Percentiles rank a stretch among this genome's conserved stretches.
Evolutionary conservation across 2,888 invertebrate genomes (phyloP).

Genomic region (Agriopis marginaria): DNA sequence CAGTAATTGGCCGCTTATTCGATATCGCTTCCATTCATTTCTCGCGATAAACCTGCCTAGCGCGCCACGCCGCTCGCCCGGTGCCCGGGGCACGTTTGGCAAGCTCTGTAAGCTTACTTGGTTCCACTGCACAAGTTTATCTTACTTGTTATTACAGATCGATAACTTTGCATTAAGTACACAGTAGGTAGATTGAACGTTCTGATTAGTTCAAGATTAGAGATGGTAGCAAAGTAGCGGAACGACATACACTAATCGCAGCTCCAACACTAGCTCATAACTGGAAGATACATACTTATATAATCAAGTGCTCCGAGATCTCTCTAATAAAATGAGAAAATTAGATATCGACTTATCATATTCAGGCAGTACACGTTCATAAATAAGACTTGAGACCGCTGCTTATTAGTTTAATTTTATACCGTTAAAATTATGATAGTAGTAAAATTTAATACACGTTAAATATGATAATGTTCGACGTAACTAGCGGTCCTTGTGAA

Average conservation of each 20-base stretch:
- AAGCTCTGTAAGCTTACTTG: conserved; percentile 60
- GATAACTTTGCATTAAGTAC: conserved; percentile 46
- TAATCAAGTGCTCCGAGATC: conserved; percentile 16
- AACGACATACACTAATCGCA: conserved; percentile 24
- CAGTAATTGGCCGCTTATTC: conserved; percentile 81
- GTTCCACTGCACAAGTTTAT: conserved; percentile 65
- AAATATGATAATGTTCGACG: conserved; percentile 43
- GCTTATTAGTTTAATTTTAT: conserved; percentile 20
- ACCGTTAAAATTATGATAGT: conserved; percentile 15
- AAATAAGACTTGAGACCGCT: conserved; percentile 13
- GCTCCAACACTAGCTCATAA: conserved; percentile 18
- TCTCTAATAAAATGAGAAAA: conserved; percentile 19
- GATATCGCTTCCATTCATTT: conserved; percentile 83
- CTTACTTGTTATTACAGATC: conserved; percentile 54
- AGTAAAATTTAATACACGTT: conserved; percentile 17
- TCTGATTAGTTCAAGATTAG: conserved; percentile 35
- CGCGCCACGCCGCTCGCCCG: conserved; percentile 22
- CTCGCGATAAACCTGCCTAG: conserved; percentile 74
- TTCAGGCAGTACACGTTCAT: conserved; percentile 11
- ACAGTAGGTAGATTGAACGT: conserved; percentile 41
- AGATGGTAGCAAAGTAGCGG: conserved; percentile 35
- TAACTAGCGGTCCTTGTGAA: conserved; percentile 54
- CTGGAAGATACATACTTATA: conserved; percentile 12
- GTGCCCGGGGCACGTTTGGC: conserved; percentile 60
- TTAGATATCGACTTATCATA: conserved; percentile 19